Conservation (phyloP, 2,113 vertebrate genomes). For the Bothrops jararaca region DNA sequence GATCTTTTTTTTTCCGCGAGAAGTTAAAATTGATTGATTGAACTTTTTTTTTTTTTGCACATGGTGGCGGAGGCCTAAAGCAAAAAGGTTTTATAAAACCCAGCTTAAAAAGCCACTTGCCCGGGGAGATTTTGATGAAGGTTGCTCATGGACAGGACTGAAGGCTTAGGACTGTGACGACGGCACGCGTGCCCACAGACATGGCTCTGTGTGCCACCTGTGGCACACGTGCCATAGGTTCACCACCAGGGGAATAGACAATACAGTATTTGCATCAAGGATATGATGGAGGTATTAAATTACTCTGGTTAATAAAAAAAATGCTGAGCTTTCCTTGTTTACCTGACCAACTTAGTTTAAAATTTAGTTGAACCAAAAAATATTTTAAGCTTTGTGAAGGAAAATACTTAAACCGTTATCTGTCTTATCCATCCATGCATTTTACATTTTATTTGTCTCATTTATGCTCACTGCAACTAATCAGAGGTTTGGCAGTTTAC, state of each 20-base stretch:
- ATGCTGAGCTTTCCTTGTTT: neutral
- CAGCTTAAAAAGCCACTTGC: too few species aligned
- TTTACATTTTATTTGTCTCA: neutral
- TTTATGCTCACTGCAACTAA: neutral
- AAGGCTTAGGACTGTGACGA: too few species aligned
- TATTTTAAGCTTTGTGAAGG: neutral
- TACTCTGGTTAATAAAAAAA: neutral
- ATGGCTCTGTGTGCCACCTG: too few species aligned
- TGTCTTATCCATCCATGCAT: neutral
- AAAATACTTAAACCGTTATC: neutral
- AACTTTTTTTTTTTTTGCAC: too few species aligned
- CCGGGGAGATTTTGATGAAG: too few species aligned
- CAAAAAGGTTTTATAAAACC: too few species aligned
- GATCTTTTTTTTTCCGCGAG: too few species aligned
- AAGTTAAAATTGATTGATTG: too few species aligned
- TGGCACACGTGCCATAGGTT: too few species aligned
- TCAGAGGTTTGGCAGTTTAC: neutral
- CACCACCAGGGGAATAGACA: neutral
- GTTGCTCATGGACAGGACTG: too few species aligned
- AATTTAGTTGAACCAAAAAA: neutral
- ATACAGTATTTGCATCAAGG: neutral
- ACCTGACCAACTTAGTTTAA: neutral
- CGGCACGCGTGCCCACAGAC: too few species aligned
- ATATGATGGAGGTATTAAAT: neutral
- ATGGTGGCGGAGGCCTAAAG: too few species aligned